Conservation (phyloP, 1,140 invertebrate species). For the Eciton burchellii region DNA sequence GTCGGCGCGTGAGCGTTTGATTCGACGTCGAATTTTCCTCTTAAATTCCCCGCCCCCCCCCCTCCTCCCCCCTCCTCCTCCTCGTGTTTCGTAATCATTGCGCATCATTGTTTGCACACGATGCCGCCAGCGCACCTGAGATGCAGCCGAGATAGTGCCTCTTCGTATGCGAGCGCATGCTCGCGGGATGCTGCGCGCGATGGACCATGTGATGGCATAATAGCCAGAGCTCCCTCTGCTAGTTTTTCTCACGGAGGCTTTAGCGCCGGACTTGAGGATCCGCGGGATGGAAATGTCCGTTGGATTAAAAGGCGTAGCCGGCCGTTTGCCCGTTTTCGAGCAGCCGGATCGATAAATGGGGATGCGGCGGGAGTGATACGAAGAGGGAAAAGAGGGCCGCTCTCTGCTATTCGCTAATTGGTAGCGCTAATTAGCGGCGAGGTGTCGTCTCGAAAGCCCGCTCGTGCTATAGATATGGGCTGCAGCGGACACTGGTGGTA, state of each 20-base stretch:
- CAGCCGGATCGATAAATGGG: constrained; percentile 63
- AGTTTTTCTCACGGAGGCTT: constrained; percentile 25
- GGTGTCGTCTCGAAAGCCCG: constrained; percentile 71
- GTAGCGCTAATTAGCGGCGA: constrained; percentile 77
- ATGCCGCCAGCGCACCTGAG: background rate
- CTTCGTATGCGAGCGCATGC: background rate
- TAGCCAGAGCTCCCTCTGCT: background rate
- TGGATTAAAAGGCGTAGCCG: constrained; percentile 44
- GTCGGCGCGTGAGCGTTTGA: no score
- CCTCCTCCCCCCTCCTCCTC: background rate
- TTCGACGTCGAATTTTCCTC: no score
- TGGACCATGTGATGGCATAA: background rate
- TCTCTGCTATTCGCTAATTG: constrained; percentile 75
- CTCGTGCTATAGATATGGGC: constrained; percentile 57
- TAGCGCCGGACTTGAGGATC: constrained; percentile 63
- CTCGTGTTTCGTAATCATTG: background rate
- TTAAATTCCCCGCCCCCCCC: constrained; percentile 34
- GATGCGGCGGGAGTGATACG: constrained; percentile 8
- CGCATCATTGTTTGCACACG: no score
- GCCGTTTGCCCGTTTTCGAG: constrained; percentile 21
- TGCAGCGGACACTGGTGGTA: constrained; percentile 50
- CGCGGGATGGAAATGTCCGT: constrained; percentile 61
- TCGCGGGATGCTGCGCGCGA: background rate
- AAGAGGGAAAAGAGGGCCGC: constrained; percentile 31
- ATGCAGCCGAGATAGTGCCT: no score